phyloP scores from a whole-genome alignment of 2,888 invertebrate genomes.

The Coelinius sp. region DNA sequence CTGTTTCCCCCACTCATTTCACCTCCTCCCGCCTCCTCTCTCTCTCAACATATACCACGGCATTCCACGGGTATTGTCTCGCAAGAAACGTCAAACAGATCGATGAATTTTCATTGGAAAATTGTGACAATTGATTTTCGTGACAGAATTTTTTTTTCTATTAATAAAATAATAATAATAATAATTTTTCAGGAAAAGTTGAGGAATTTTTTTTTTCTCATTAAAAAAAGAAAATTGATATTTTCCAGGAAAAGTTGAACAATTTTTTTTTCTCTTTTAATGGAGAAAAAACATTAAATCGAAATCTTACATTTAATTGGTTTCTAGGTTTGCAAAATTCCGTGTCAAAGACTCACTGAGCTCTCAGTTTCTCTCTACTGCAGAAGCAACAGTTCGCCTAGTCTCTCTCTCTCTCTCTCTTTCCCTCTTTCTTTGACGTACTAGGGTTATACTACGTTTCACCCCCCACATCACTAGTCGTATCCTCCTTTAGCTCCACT shows the following conservation, averaged over 20 bases:
- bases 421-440: slow-evolving; percentile 32
- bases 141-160: no score
- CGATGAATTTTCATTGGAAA: neutral
- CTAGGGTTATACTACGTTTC: slow-evolving; percentile 7
- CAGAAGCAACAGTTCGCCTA: slow-evolving; percentile 68
- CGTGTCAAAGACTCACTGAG: slow-evolving; percentile 41
- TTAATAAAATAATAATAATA: no score
- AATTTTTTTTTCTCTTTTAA: neutral
- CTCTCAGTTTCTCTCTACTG: slow-evolving; percentile 50
- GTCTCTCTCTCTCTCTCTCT: slow-evolving; percentile 29
- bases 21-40: slow-evolving; percentile 27
- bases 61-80: neutral
- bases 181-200: no score
- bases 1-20: slow-evolving; percentile 24
- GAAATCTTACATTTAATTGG: slow-evolving; percentile 48
- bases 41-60: neutral
- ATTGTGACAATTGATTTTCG: neutral
- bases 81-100: neutral
- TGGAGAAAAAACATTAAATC: slow-evolving; percentile 41
- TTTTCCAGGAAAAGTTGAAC: neutral
- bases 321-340: slow-evolving; percentile 51
- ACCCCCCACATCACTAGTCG: slow-evolving; percentile 22
- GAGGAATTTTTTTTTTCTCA: no score
- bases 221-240: no score
- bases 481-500: slow-evolving; percentile 32